A percentile compares a stretch with the other conserved stretches of the same genome.
phyloP scores from a whole-genome alignment of 2,113 vertebrate species.

The Boleophthalmus pectinirostris region DNA sequence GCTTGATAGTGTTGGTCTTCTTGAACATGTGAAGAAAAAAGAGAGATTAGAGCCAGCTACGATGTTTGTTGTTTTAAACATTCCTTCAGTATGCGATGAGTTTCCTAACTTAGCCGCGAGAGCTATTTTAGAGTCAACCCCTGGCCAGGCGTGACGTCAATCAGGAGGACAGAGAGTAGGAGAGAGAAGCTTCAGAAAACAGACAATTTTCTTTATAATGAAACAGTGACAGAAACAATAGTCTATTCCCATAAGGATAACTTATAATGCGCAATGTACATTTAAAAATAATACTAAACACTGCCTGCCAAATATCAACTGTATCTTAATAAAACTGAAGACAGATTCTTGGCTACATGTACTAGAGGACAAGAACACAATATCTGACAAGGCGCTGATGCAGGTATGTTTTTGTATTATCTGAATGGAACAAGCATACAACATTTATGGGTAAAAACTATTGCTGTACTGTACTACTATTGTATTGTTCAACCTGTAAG shows the following conservation, averaged over 20 bases:
- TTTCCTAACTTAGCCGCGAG: slow-evolving; percentile 74
- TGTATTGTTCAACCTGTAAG: neutral
- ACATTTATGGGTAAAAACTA: neutral
- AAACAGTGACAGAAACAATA: slow-evolving; percentile 35
- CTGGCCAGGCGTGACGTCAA: slow-evolving; percentile 72
- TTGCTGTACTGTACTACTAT: neutral
- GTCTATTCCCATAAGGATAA: slow-evolving; percentile 10
- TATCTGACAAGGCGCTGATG: too few relatives aligned
- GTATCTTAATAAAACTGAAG: neutral
- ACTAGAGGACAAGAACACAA: neutral
- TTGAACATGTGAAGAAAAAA: slow-evolving; percentile 53
- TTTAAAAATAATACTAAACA: neutral
- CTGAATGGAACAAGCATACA: neutral
- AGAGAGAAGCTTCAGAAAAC: slow-evolving; percentile 11
- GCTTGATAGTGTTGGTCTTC: slow-evolving; percentile 32
- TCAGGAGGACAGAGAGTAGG: slow-evolving; percentile 44
- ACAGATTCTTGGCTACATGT: neutral
- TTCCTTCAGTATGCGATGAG: slow-evolving; percentile 65
- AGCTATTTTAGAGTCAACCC: slow-evolving; percentile 74
- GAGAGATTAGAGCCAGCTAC: slow-evolving; percentile 53
- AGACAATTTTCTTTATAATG: slow-evolving; percentile 13
- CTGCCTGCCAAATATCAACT: neutral
- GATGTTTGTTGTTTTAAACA: slow-evolving; percentile 74
- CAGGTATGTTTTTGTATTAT: neutral
- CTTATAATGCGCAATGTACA: neutral